A percentile compares a stretch with the other conserved stretches of the same genome.
Conservation (phyloP, 2,888 invertebrate genomes). For the Petrophora chlorosata region DNA sequence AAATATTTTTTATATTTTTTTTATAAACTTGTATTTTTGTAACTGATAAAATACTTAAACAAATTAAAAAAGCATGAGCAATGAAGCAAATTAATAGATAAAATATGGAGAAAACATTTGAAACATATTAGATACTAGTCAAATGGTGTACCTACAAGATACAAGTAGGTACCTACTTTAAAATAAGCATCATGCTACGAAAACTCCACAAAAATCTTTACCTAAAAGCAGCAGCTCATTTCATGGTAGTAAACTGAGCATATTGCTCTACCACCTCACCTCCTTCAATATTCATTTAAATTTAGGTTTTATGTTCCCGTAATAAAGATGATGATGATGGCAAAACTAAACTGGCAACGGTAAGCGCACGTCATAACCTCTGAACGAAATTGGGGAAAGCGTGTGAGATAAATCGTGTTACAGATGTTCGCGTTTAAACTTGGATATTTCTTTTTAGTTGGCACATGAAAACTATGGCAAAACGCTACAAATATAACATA, state of each 20-base stretch:
- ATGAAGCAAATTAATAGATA: no score
- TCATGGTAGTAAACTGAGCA: conserved; percentile 40
- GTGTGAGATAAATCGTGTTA: conserved; percentile 60
- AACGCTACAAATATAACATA: no score
- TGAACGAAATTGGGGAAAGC: conserved; percentile 60
- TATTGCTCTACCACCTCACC: conserved; percentile 27
- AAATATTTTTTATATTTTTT: no score
- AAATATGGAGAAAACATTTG: no score
- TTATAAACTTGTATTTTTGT: no score
- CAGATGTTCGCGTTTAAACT: conserved; percentile 41
- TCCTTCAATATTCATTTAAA: neutral
- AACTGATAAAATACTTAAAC: no score
- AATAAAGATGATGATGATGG: conserved; percentile 13
- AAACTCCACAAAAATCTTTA: conserved; percentile 1
- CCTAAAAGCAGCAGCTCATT: conserved; percentile 33
- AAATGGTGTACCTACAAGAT: no score
- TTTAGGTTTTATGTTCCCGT: neutral
- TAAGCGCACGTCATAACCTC: conserved; percentile 55
- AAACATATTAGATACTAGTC: no score
- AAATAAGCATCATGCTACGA: no score
- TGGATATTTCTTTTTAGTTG: conserved; percentile 8
- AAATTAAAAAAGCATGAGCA: no score
- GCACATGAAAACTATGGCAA: no score
- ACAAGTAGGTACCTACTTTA: no score
- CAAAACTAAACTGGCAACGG: conserved; percentile 31